Percentiles rank a stretch among this genome's conserved stretches.
Conservation (phyloP, 1,140 invertebrate genomes). For the Bombyx mori region ASM3026992v2 NC_085109.1:3908001-3908500, state of each 20-base stretch:
- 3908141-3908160: no score
- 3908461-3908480: conserved; percentile 76
- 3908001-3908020: conserved; percentile 19
- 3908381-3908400: no score
- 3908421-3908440: conserved; percentile 1
- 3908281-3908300: not conserved
- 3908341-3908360: no score
- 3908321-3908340: no score
- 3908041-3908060: conserved; percentile 19
- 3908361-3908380: no score
- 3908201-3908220: no score
- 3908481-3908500: conserved; percentile 49
- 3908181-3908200: no score
- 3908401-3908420: no score
- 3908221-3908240: no score
- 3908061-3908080: conserved; percentile 23
- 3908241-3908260: conserved; percentile 12
- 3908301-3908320: no score
- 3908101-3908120: not conserved
- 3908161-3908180: no score
- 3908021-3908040: conserved; percentile 24
- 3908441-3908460: conserved; percentile 36
- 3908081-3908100: not conserved
- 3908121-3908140: no score
- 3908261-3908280: conserved; percentile 14